Evolutionary conservation across 64 coral and sea anemone species (phyloP).

Genomic region (Catalaphyllia jardinei): DNA sequence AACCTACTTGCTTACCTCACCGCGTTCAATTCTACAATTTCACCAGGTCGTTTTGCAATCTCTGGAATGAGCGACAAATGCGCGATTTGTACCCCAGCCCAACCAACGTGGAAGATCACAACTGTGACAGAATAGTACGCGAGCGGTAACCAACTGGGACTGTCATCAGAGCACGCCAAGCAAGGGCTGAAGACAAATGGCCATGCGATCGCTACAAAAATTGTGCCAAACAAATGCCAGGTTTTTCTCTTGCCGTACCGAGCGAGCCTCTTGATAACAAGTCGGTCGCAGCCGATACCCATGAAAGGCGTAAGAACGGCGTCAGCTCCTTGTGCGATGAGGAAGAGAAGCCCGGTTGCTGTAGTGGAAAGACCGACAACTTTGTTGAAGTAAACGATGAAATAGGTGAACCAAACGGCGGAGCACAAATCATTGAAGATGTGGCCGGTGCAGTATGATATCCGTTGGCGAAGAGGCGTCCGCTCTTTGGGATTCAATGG

Average conservation of each 20-base stretch:
- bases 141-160: slow-evolving; percentile 29
- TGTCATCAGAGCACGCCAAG: slow-evolving; percentile 44
- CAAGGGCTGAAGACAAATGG: slow-evolving; percentile 86
- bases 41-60: slow-evolving; percentile 50
- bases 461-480: slow-evolving; percentile 55
- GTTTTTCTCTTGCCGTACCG: slow-evolving; percentile 71
- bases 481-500: not conserved
- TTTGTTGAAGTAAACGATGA: slow-evolving; percentile 90
- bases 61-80: slow-evolving; percentile 78
- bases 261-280: slow-evolving; percentile 41
- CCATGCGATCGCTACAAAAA: slow-evolving; percentile 74
- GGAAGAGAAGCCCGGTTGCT: slow-evolving; percentile 63
- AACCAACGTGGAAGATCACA: slow-evolving; percentile 72
- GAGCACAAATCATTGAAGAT: slow-evolving; percentile 87
- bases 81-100: slow-evolving; percentile 68
- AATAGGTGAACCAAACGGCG: slow-evolving; percentile 75
- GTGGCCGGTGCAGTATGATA: slow-evolving; percentile 77
- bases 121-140: slow-evolving; percentile 63
- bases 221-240: slow-evolving; percentile 79
- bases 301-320: slow-evolving; percentile 83
- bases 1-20: slow-evolving; percentile 49
- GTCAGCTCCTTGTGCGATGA: slow-evolving; percentile 76
- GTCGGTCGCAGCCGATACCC: slow-evolving; percentile 67
- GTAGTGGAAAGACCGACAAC: slow-evolving; percentile 75
- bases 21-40: slow-evolving; percentile 81